Conservation (phyloP, 1,140 invertebrate species). For the Scaptodrosophila lebanonensis region DNA sequence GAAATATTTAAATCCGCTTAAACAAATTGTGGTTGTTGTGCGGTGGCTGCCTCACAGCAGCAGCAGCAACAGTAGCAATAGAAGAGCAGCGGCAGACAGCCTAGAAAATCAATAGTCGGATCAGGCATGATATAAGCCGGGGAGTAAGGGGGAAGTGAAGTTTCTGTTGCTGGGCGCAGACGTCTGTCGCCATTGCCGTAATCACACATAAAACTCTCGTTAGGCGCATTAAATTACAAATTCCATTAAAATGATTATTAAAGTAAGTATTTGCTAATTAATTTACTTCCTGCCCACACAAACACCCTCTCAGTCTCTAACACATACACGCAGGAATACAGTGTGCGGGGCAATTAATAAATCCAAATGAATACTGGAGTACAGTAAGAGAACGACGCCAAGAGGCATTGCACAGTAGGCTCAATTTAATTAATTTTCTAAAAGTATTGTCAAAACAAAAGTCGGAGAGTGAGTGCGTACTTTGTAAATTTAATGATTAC, state of each 20-base stretch:
- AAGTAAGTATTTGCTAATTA: constrained; percentile 75
- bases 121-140: not conserved
- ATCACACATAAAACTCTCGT: constrained; percentile 74
- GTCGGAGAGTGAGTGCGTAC: no score
- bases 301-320: no score
- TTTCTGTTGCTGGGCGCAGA: not conserved
- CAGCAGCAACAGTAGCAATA: constrained; percentile 17
- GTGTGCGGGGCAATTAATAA: constrained; percentile 69
- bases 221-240: constrained; percentile 76
- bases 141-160: not conserved
- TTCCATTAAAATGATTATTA: constrained; percentile 76
- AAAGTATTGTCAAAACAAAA: no score
- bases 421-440: no score
- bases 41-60: constrained; percentile 1
- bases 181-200: constrained; percentile 21
- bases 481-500: no score
- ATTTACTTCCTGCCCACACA: constrained; percentile 69
- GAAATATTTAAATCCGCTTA: constrained; percentile 75
- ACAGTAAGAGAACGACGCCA: no score
- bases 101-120: constrained; percentile 60
- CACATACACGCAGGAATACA: no score
- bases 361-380: constrained; percentile 56
- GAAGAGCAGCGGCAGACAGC: constrained; percentile 49
- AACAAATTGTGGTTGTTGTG: constrained; percentile 64
- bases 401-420: no score